Evolutionary conservation across 1,140 invertebrate genomes (phyloP).

Genomic region (Diachasmimorpha longicaudata): DNA sequence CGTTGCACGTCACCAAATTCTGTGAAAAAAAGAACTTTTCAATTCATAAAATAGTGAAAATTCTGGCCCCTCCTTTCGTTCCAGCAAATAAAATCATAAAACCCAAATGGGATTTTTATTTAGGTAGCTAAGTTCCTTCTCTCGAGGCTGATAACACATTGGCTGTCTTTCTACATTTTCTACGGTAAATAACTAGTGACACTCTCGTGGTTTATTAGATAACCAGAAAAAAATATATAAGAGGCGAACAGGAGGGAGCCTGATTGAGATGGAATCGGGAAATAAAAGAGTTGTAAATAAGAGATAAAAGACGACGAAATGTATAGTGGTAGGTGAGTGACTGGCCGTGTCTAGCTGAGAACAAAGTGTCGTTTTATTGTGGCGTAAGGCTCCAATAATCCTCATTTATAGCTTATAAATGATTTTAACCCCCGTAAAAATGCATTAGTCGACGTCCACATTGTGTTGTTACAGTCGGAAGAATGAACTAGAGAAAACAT

Average conservation of each 20-base stretch:
- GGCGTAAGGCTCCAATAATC: slow-evolving; percentile 56
- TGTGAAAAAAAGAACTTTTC: too few relatives aligned
- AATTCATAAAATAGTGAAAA: too few relatives aligned
- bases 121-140: not conserved
- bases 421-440: slow-evolving; percentile 60
- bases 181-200: not conserved
- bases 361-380: slow-evolving; percentile 60
- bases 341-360: slow-evolving; percentile 54
- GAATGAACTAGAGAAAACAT: not conserved
- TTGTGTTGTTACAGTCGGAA: not conserved
- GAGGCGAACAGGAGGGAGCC: slow-evolving; percentile 29
- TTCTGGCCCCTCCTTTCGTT: not conserved
- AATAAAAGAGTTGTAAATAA: slow-evolving; percentile 65
- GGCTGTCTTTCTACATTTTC: slow-evolving; percentile 5
- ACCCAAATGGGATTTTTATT: not conserved
- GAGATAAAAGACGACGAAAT: slow-evolving; percentile 52
- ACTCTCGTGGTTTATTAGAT: not conserved
- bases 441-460: slow-evolving; percentile 50
- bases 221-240: slow-evolving; percentile 11
- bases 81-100: too few relatives aligned
- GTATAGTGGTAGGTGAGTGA: slow-evolving; percentile 39
- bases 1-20: too few relatives aligned
- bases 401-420: slow-evolving; percentile 65
- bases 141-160: not conserved
- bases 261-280: slow-evolving; percentile 63